Conservation (phyloP, 2,888 invertebrate species). For the Epirrhoe alternata region DNA sequence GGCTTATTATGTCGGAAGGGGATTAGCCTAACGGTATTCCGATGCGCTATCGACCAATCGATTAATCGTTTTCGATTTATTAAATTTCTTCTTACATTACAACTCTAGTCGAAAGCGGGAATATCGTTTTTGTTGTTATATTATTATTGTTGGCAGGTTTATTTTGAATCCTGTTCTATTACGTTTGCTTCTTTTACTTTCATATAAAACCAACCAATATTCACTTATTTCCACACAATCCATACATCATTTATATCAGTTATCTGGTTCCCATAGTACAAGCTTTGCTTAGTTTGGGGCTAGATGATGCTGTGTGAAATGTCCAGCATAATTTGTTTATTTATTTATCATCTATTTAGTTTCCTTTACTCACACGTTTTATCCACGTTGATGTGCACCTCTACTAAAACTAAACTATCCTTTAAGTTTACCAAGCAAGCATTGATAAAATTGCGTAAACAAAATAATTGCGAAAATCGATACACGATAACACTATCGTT, state of each 20-base stretch:
- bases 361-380: too few species aligned
- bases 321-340: too few species aligned
- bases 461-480: not conserved
- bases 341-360: too few species aligned
- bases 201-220: too few species aligned
- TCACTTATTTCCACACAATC: too few species aligned
- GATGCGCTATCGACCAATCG: constrained; percentile 34
- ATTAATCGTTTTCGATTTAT: constrained; percentile 34
- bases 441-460: not conserved
- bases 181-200: too few species aligned
- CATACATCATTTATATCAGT: too few species aligned
- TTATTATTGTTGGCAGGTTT: not conserved
- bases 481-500: constrained; percentile 22
- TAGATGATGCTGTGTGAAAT: too few species aligned
- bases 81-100: constrained; percentile 8
- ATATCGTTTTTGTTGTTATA: not conserved
- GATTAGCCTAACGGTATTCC: constrained; percentile 42
- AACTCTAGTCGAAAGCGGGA: constrained; percentile 13
- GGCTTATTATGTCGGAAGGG: constrained; percentile 33
- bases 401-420: not conserved
- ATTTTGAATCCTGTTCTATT: too few species aligned
- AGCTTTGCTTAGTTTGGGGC: too few species aligned
- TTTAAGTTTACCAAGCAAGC: not conserved
- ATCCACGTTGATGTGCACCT: not conserved
- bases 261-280: too few species aligned